Percentiles rank a stretch among this genome's conserved stretches.
Evolutionary conservation across 2,888 invertebrate species (phyloP).

Genomic region (Apoda limacodes): DNA sequence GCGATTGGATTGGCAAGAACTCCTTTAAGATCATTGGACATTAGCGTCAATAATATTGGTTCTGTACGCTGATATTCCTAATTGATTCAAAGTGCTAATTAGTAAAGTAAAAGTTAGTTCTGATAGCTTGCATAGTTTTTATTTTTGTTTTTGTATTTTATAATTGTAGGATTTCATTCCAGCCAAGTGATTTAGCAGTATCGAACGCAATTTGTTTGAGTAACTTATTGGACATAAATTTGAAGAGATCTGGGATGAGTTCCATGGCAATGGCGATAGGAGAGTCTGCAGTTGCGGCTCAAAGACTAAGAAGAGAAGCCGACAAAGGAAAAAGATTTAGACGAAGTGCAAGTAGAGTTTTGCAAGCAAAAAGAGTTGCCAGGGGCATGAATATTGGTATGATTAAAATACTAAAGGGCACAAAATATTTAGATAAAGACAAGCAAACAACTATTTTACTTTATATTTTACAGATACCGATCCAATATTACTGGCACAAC

Average conservation of each 20-base stretch:
- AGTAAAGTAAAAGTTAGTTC: no score
- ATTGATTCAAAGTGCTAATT: no score
- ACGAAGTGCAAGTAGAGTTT: constrained; percentile 54
- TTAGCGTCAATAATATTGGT: constrained; percentile 62
- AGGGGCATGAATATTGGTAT: constrained; percentile 61
- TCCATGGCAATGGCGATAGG: constrained; percentile 51
- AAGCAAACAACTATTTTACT: no score
- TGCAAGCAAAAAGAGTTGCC: constrained; percentile 55
- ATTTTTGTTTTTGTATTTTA: background rate
- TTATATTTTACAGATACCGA: constrained; percentile 42
- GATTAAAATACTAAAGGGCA: constrained; percentile 3
- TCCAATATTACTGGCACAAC: constrained; percentile 56
- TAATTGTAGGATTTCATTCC: no score
- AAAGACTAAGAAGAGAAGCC: constrained; percentile 52
- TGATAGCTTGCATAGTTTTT: no score
- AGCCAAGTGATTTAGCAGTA: constrained; percentile 48
- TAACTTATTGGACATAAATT: constrained; percentile 52
- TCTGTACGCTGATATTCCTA: constrained; percentile 40
- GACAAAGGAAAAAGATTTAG: constrained; percentile 57
- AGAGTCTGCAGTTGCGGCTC: constrained; percentile 56
- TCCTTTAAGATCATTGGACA: constrained; percentile 52
- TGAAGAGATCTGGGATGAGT: constrained; percentile 60
- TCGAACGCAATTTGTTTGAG: constrained; percentile 61
- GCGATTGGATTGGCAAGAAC: constrained; percentile 62
- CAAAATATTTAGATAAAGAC: background rate